Base-by-base conservation (phyloP, 2,797 vertebrate genomes). In the Cyprinodon diabolis region DNA sequence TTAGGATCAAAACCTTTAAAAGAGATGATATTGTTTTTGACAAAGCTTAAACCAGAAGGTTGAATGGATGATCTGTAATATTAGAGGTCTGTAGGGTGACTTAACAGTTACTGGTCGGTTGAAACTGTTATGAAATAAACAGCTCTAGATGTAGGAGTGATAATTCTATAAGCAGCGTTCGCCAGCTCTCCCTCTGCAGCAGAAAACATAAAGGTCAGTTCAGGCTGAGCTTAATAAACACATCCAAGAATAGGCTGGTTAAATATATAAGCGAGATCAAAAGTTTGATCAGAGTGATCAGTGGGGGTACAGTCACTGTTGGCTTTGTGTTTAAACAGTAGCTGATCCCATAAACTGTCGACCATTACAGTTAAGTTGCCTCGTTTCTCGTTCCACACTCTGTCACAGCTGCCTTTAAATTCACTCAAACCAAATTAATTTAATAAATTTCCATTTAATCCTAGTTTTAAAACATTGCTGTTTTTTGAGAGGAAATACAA, bases 201-300 rank as follows among this genome's bases (percentile, higher is more conserved):
- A 81, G 72, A 79, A 75, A 72, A 82, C 68, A 79, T 62, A 89
- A 91, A 93, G 92, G 88, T 94, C 91, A 90, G 15, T 48, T 45
- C 77, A 78, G 81, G 82, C 84, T 69, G 35, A 48, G 52, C 68
- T 86, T 84, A 78, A 90, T 92, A 90, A 94, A 94, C 92, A 91
- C 79, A 86, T 92, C 83, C 90, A 90, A 68, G 78, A 95, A 94
- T 95, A 95, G 89, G 76, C 84, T 89, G 89, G 93, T 93, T 88
- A 93, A 90, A 83, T 56, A 90, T 90, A 89, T 89, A 60, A 83
- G 35, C 87, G 69, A 88, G 83, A 87, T 84, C 75, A 77, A 87
- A 75, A 72, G 73, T 68, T 66, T 62, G 77, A 83, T 77, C 83
- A 67, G 76, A 82, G 75, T 69, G 54, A 25, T 52, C 51, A 21